A percentile compares a stretch with the other conserved stretches of the same genome.
phyloP scores from a whole-genome alignment of 2,797 vertebrate genomes.

The Cephalopachus bancanus region DNA sequence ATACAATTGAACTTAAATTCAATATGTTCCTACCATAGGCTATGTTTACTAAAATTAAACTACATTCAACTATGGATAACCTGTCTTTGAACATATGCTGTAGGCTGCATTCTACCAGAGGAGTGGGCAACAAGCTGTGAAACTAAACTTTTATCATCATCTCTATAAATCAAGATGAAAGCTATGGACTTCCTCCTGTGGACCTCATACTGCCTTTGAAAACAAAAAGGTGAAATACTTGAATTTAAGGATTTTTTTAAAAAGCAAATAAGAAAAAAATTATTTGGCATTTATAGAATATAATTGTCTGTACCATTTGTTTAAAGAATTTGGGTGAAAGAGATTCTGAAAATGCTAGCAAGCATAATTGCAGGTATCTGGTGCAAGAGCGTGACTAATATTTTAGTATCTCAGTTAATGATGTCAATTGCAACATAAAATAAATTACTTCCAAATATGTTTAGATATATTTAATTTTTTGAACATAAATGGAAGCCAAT shows the following conservation, averaged over 20 bases:
- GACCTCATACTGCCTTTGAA: constrained; percentile 87
- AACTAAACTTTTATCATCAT: constrained; percentile 91
- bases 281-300: constrained; percentile 69
- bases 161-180: constrained; percentile 92
- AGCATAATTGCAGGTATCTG: background rate
- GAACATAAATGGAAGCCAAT: background rate
- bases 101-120: constrained; percentile 88
- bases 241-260: constrained; percentile 76
- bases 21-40: constrained; percentile 86
- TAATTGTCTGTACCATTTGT: background rate
- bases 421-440: constrained; percentile 20
- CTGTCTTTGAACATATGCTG: constrained; percentile 91
- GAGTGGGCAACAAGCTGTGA: constrained; percentile 90
- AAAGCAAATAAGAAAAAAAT: constrained; percentile 74
- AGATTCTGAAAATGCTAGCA: background rate
- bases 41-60: constrained; percentile 89
- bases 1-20: constrained; percentile 86
- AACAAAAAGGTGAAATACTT: constrained; percentile 88
- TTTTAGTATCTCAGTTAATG: constrained; percentile 59
- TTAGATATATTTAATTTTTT: constrained; percentile 10
- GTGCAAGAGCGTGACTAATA: background rate
- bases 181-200: constrained; percentile 89
- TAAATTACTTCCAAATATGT: constrained; percentile 29
- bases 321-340: constrained; percentile 40
- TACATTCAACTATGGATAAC: constrained; percentile 88